A percentile compares a stretch with the other conserved stretches of the same genome.
phyloP scores from a whole-genome alignment of 2,888 invertebrate species.

The Drosophila kanekoi region DNA sequence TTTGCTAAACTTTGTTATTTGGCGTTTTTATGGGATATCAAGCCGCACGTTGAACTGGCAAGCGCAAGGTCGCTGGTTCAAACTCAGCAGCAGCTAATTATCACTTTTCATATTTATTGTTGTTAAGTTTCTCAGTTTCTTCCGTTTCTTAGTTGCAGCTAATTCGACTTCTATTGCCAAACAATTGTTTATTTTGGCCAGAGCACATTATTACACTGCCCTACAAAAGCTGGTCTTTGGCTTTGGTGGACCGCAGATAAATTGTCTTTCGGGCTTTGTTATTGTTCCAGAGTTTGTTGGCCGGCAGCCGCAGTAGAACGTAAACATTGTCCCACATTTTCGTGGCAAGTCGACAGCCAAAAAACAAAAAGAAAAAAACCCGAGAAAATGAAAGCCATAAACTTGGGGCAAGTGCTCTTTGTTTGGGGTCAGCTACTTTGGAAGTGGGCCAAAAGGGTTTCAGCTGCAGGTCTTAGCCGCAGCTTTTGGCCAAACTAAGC shows the following conservation, averaged over 20 bases:
- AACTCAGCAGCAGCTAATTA: too few relatives aligned
- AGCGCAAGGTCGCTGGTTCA: too few relatives aligned
- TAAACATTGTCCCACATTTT: constrained; percentile 70
- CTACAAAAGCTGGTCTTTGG: constrained; percentile 14
- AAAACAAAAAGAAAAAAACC: too few relatives aligned
- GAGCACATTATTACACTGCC: constrained; percentile 26
- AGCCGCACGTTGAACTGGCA: too few relatives aligned
- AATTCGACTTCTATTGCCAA: background rate
- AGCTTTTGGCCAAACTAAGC: background rate
- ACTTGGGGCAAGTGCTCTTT: constrained; percentile 44
- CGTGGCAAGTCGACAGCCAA: constrained; percentile 32
- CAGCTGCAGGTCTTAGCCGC: background rate
- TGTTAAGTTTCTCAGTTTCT: too few relatives aligned
- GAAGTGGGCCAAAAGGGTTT: constrained; percentile 62
- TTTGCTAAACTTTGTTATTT: too few relatives aligned
- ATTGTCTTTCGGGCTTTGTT: constrained; percentile 26
- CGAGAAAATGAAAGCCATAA: constrained; percentile 66
- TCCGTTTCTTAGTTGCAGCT: too few relatives aligned
- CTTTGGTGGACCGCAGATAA: constrained; percentile 46
- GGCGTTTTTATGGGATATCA: too few relatives aligned
- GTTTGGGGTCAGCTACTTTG: constrained; percentile 18
- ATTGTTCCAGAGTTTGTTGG: constrained; percentile 34
- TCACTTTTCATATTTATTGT: too few relatives aligned
- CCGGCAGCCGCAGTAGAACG: constrained; percentile 35
- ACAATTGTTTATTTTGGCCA: constrained; percentile 1